Conservation (phyloP, 2,888 invertebrate species). For the Alloplasta piceator region DNA sequence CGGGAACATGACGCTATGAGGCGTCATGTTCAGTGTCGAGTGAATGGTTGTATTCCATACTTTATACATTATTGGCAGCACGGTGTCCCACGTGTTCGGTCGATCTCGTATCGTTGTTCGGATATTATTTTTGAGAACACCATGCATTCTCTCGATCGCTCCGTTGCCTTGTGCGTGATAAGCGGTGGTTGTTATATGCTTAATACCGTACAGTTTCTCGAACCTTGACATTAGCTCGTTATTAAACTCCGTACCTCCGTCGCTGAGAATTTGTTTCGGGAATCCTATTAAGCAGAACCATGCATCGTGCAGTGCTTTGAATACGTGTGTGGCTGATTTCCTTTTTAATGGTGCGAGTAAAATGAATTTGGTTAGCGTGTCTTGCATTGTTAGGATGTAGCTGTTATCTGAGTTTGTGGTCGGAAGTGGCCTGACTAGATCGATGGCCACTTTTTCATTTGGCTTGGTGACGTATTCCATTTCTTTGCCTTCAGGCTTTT, state of each 20-base stretch:
- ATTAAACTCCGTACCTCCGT: constrained; percentile 33
- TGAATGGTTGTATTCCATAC: constrained; percentile 40
- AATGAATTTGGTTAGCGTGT: constrained; percentile 30
- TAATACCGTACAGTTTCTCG: constrained; percentile 31
- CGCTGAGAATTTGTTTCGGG: constrained; percentile 36
- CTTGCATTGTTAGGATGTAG: constrained; percentile 34
- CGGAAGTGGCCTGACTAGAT: constrained; percentile 36
- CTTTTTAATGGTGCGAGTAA: constrained; percentile 30
- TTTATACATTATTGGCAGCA: constrained; percentile 34
- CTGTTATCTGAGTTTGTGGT: constrained; percentile 22
- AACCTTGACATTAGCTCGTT: constrained; percentile 23
- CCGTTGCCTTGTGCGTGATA: constrained; percentile 28
- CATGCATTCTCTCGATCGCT: constrained; percentile 40
- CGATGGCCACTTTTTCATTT: constrained; percentile 32
- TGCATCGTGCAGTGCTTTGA: constrained; percentile 29
- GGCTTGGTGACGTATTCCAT: constrained; percentile 37
- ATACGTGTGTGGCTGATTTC: constrained; percentile 19
- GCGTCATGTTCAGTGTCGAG: constrained; percentile 26
- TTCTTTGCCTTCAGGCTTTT: constrained; percentile 25
- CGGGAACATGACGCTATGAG: constrained; percentile 35
- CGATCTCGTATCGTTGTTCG: constrained; percentile 22
- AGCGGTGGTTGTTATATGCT: constrained; percentile 32
- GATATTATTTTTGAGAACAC: constrained; percentile 37
- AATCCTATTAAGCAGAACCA: constrained; percentile 42
- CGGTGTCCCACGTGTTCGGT: constrained; percentile 33